These are phyloP conservation scores for Periophthalmus magnuspinnatus DNA, from an alignment of 2,797 vertebrate genomes.

Conservation along the genomic window DNA sequence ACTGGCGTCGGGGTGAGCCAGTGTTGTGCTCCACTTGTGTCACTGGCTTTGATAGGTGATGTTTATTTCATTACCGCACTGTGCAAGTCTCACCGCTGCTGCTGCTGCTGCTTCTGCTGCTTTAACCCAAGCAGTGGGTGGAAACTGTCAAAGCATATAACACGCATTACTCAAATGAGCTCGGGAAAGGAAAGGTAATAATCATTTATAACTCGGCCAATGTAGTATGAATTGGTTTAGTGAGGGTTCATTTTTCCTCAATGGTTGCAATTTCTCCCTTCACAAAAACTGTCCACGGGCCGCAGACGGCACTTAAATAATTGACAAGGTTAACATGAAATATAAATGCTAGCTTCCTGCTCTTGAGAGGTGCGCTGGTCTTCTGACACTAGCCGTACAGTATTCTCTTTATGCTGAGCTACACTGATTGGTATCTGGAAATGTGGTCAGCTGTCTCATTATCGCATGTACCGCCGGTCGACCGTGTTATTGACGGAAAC, in stretches of 20 bases:
- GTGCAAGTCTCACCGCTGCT: background rate
- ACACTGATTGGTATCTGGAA: constrained; percentile 29
- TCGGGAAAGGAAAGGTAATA: background rate
- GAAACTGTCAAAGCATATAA: constrained; percentile 23
- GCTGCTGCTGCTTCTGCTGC: background rate
- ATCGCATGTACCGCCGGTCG: background rate
- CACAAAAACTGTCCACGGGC: constrained; percentile 64
- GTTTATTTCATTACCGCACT: constrained; percentile 35
- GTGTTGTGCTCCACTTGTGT: constrained; percentile 44
- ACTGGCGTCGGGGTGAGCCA: constrained; percentile 10
- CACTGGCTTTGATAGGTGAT: constrained; percentile 36
- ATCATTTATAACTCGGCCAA: constrained; percentile 27
- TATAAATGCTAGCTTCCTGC: constrained; percentile 69
- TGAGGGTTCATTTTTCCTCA: constrained; percentile 32
- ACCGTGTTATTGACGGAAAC: background rate
- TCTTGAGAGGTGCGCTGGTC: constrained; percentile 37
- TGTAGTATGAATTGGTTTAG: constrained; percentile 28
- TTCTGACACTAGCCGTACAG: constrained; percentile 25
- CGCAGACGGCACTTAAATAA: constrained; percentile 67
- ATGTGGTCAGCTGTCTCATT: constrained; percentile 12
- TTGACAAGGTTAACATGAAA: constrained; percentile 67
- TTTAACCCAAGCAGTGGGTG: constrained; percentile 1
- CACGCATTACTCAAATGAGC: constrained; percentile 22
- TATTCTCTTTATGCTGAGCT: constrained; percentile 8
- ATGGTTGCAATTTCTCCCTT: constrained; percentile 50